These are phyloP conservation scores for Dicyrtomina minuta DNA, from an alignment of 2,888 invertebrate genomes.

Conservation along the genomic window DNA sequence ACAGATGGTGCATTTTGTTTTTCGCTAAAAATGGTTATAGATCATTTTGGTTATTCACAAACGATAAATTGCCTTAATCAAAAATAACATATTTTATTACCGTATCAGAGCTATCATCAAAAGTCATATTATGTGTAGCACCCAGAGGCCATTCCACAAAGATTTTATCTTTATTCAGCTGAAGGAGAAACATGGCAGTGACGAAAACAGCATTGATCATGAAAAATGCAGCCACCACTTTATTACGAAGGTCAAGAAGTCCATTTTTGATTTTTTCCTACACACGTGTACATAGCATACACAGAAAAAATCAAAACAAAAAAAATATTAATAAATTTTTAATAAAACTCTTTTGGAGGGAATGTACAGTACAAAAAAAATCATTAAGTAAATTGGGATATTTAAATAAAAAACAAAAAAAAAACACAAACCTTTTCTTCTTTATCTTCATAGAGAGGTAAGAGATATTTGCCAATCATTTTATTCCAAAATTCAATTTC, in stretches of 20 bases:
- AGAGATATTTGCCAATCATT: constrained; percentile 60
- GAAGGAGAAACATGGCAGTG: constrained; percentile 61
- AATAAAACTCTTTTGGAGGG: too few species aligned
- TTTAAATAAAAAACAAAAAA: background rate
- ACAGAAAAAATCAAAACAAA: background rate
- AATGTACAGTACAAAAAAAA: background rate
- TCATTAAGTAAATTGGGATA: background rate
- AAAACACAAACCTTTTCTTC: constrained; percentile 46
- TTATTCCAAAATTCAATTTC: constrained; percentile 60
- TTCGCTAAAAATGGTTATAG: background rate
- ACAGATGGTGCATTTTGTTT: too few species aligned
- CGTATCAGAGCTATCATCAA: background rate
- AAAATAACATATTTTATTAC: too few species aligned
- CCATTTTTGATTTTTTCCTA: constrained; percentile 53
- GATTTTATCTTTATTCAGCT: constrained; percentile 60
- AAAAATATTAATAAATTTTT: too few species aligned
- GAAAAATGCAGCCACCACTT: constrained; percentile 59
- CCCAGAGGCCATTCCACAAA: constrained; percentile 59
- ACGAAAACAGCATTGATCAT: constrained; percentile 64
- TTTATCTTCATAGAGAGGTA: constrained; percentile 58
- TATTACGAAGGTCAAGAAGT: constrained; percentile 59
- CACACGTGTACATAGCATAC: background rate
- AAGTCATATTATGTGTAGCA: constrained; percentile 54
- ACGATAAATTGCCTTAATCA: too few species aligned
- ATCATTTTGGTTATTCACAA: background rate